phyloP scores from a whole-genome alignment of 2,888 invertebrate species.

The Belgica antarctica region DNA sequence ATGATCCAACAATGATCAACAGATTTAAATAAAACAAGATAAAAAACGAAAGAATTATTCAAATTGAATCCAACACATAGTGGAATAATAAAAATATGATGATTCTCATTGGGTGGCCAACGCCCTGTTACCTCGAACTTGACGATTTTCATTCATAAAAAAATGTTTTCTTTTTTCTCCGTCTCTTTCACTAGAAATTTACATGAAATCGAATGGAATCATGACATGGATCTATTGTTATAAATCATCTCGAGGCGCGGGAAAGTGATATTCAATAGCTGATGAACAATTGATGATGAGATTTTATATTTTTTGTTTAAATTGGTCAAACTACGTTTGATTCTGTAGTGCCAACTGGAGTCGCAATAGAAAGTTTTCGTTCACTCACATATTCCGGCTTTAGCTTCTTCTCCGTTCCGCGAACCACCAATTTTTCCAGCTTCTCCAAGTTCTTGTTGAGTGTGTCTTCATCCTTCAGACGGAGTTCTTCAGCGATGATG shows the following conservation, averaged over 20 bases:
- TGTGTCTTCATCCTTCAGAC: constrained; percentile 91
- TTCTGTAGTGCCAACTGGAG: too few relatives aligned
- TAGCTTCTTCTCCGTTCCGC: constrained; percentile 89
- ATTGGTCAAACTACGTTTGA: too few relatives aligned
- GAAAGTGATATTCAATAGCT: too few relatives aligned
- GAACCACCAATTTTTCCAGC: constrained; percentile 74
- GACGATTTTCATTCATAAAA: constrained; percentile 11
- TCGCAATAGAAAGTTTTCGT: neutral
- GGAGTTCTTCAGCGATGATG: constrained; percentile 92
- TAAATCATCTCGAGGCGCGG: constrained; percentile 7
- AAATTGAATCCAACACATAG: neutral
- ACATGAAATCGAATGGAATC: neutral
- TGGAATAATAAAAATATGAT: constrained; percentile 13
- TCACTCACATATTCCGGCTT: constrained; percentile 94
- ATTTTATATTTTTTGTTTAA: too few relatives aligned
- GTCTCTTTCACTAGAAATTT: neutral
- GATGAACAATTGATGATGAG: too few relatives aligned
- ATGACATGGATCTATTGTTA: neutral
- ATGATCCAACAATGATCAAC: too few relatives aligned
- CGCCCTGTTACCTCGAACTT: neutral
- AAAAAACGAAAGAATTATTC: neutral
- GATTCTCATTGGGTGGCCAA: neutral
- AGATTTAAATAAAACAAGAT: constrained; percentile 46
- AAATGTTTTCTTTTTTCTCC: neutral
- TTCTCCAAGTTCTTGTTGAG: constrained; percentile 80